Evolutionary conservation across 2,113 vertebrate species (phyloP).

Genomic region (Psittacus erithacus): DNA sequence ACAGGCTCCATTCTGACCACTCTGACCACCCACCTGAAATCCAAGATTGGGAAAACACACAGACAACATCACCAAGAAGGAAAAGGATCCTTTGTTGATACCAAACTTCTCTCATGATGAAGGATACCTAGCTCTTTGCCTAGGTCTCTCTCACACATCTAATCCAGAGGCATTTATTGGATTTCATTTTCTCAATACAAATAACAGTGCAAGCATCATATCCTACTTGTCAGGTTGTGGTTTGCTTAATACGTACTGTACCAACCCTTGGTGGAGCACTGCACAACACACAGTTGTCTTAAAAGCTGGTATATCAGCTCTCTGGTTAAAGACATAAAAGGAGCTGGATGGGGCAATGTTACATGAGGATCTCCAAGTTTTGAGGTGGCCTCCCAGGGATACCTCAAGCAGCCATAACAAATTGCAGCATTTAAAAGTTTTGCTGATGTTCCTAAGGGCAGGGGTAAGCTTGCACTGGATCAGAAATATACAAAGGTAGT

Average conservation of each 20-base stretch:
- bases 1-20: slow-evolving; percentile 94
- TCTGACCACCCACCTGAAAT: slow-evolving; percentile 92
- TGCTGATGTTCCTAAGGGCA: neutral
- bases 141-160: neutral
- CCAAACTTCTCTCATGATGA: neutral
- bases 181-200: neutral
- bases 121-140: neutral
- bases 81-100: neutral
- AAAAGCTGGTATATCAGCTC: neutral
- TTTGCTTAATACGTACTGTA: neutral
- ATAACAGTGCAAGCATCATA: neutral
- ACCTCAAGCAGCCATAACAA: neutral
- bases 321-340: neutral
- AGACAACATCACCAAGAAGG: neutral
- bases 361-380: neutral
- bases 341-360: neutral
- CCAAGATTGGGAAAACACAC: neutral
- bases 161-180: neutral
- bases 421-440: neutral
- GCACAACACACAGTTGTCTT: neutral
- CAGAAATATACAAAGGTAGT: neutral
- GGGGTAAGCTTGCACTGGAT: neutral
- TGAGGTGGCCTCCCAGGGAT: neutral
- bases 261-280: neutral
- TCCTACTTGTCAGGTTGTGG: neutral